These are phyloP conservation scores for Spinus pinus DNA, from an alignment of 2,797 vertebrate species.

Conservation along the genomic window DNA sequence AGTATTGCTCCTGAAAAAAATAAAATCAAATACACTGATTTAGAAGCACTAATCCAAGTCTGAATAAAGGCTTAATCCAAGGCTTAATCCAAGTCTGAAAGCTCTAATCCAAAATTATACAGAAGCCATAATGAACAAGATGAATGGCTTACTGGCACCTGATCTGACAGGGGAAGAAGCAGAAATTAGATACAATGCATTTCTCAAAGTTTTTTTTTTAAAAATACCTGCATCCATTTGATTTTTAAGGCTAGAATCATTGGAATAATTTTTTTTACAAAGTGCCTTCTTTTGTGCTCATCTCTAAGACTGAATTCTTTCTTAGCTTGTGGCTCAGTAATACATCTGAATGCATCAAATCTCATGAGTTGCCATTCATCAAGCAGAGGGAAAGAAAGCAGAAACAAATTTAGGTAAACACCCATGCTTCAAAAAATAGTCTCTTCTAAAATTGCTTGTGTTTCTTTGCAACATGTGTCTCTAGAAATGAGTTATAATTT, in stretches of 20 bases:
- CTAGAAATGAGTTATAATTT: background rate
- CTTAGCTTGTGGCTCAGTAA: background rate
- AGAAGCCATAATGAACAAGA: background rate
- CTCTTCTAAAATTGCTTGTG: background rate
- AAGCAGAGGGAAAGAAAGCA: background rate
- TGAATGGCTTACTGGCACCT: background rate
- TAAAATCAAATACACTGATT: background rate
- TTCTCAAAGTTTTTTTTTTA: background rate
- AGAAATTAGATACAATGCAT: background rate
- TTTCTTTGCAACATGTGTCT: background rate
- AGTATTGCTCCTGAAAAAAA: background rate
- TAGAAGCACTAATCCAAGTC: background rate
- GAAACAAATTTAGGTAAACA: background rate
- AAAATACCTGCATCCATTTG: background rate
- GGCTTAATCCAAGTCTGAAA: conserved; percentile 6
- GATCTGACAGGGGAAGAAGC: background rate
- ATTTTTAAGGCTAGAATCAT: background rate
- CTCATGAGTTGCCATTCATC: background rate
- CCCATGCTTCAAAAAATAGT: background rate
- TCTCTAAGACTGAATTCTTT: background rate
- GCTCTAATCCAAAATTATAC: background rate
- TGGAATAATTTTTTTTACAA: background rate
- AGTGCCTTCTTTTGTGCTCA: background rate
- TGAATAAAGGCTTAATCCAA: background rate
- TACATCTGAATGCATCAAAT: background rate